Conservation (phyloP, 2,888 invertebrate genomes). For the Orthosia cruda region DNA sequence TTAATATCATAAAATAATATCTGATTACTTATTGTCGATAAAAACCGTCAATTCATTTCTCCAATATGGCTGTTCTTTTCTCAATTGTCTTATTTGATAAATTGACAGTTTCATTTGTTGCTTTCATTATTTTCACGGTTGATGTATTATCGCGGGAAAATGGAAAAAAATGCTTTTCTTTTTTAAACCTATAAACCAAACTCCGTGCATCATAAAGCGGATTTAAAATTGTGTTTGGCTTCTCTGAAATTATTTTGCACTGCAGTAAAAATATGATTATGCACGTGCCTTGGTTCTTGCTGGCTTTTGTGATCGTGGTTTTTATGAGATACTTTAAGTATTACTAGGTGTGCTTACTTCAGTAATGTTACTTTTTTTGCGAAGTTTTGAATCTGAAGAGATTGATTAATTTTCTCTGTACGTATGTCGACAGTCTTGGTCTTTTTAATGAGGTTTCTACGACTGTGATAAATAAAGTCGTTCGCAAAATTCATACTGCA, state of each 20-base stretch:
- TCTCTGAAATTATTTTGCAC: conserved; percentile 19
- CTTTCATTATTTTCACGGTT: conserved; percentile 49
- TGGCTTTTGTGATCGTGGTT: background rate
- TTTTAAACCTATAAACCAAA: background rate
- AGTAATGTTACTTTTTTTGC: conserved; percentile 1
- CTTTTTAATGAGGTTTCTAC: too few species aligned
- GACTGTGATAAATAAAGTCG: too few species aligned
- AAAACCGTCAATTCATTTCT: too few species aligned
- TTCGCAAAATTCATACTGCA: background rate
- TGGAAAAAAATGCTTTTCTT: conserved; percentile 14
- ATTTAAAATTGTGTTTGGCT: conserved; percentile 19
- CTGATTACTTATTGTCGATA: conserved; percentile 62
- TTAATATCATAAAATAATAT: conserved; percentile 54
- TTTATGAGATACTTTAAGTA: conserved; percentile 8
- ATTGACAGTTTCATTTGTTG: conserved; percentile 58
- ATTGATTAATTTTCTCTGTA: too few species aligned
- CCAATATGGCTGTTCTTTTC: too few species aligned
- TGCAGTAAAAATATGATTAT: conserved; percentile 29
- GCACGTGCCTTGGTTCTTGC: conserved; percentile 2
- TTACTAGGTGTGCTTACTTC: background rate
- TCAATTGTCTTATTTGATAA: too few species aligned
- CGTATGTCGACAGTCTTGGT: too few species aligned
- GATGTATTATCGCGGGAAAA: conserved; percentile 3
- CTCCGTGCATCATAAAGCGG: conserved; percentile 1
- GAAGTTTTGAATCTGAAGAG: too few species aligned